Evolutionary conservation across 1,140 invertebrate genomes (phyloP).

Genomic region (Listronotus oregonensis): DNA sequence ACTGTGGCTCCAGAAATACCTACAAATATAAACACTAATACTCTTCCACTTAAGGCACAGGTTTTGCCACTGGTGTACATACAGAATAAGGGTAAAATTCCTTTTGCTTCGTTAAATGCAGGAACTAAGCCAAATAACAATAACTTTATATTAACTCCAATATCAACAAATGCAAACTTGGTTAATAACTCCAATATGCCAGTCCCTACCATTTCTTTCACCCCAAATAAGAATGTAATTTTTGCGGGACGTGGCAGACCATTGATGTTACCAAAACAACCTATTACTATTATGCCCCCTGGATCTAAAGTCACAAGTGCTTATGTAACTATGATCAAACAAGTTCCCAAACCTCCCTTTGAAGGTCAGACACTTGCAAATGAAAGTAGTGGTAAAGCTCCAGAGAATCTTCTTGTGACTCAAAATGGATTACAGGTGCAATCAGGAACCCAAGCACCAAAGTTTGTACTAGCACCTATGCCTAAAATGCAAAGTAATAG

Average conservation of each 20-base stretch:
- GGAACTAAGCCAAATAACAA: slow-evolving; percentile 40
- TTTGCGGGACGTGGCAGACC: slow-evolving; percentile 42
- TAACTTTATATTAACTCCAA: slow-evolving; percentile 18
- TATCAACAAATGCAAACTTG: background rate
- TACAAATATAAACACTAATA: slow-evolving; percentile 18
- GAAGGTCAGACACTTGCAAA: background rate
- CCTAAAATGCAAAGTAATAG: slow-evolving; percentile 60
- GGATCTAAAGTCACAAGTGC: slow-evolving; percentile 40
- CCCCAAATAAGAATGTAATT: slow-evolving; percentile 45
- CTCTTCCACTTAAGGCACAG: slow-evolving; percentile 31
- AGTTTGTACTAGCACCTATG: slow-evolving; percentile 56
- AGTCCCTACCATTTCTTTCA: slow-evolving; percentile 25
- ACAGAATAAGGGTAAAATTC: slow-evolving; percentile 48
- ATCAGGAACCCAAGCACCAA: slow-evolving; percentile 34
- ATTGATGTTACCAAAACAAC: slow-evolving; percentile 48
- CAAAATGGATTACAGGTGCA: slow-evolving; percentile 9
- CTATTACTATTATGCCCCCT: slow-evolving; percentile 39
- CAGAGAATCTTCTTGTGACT: slow-evolving; percentile 7
- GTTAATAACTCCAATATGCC: background rate
- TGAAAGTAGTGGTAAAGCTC: background rate
- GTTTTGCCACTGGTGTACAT: slow-evolving; percentile 51
- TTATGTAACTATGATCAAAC: slow-evolving; percentile 53
- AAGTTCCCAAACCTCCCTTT: slow-evolving; percentile 38
- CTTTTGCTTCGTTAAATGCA: slow-evolving; percentile 30
- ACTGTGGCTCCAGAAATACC: slow-evolving; percentile 8